Evolutionary conservation across 2,888 invertebrate genomes (phyloP).

Genomic region (Rhimphoctona megacephalus): DNA sequence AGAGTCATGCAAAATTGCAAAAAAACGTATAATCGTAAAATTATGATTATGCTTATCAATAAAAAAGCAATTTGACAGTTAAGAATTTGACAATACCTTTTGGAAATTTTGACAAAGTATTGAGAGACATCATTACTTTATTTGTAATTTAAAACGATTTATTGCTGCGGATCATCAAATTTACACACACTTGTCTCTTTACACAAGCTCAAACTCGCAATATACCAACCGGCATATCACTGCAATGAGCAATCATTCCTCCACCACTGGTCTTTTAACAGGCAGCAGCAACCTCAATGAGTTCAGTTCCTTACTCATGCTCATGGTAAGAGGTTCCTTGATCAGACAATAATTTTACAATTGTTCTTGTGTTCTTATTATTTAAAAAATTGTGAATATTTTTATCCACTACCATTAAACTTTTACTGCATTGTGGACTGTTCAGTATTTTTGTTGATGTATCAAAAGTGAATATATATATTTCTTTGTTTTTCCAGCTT

Average conservation of each 20-base stretch:
- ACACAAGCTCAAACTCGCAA: conserved; percentile 1
- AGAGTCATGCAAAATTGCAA: neutral
- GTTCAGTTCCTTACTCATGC: conserved; percentile 34
- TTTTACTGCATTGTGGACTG: neutral
- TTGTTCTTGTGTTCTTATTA: neutral
- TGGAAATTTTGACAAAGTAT: neutral
- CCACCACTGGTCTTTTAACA: conserved; percentile 45
- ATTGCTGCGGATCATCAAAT: neutral
- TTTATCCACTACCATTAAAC: neutral
- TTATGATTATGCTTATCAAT: neutral
- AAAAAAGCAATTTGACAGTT: neutral
- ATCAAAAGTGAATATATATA: neutral
- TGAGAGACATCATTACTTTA: neutral
- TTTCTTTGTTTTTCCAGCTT: neutral
- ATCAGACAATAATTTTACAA: neutral
- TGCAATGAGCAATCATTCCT: conserved; percentile 20
- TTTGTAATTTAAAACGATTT: neutral
- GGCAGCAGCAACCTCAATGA: conserved; percentile 25
- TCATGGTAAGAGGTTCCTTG: conserved; percentile 32
- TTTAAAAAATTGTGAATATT: neutral
- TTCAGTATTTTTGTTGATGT: neutral
- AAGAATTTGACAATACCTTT: neutral
- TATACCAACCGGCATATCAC: neutral
- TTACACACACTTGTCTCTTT: neutral
- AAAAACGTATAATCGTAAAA: neutral